Conservation (phyloP, 2,113 vertebrate genomes). For the Caranx melampygus region DNA sequence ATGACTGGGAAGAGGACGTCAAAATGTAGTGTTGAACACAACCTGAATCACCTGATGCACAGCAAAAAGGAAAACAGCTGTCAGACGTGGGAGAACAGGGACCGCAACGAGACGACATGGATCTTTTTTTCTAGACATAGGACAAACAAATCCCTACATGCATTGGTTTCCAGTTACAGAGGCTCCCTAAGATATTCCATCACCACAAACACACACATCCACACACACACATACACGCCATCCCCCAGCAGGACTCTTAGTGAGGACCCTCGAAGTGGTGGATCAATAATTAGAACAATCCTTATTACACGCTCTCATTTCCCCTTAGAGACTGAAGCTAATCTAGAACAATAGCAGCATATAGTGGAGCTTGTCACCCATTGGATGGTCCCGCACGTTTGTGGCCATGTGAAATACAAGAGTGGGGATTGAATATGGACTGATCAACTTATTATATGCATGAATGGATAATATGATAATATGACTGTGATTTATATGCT, state of each 20-base stretch:
- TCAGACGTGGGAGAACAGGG: constrained; percentile 9
- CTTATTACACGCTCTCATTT: constrained; percentile 76
- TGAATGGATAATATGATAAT: constrained; percentile 2
- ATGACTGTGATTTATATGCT: no score
- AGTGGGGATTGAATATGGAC: constrained; percentile 8
- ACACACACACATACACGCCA: constrained; percentile 20
- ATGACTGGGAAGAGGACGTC: constrained; percentile 10
- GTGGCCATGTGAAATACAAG: constrained; percentile 15
- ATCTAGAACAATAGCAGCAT: constrained; percentile 69
- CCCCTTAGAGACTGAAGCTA: constrained; percentile 66
- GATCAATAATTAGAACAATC: constrained; percentile 82
- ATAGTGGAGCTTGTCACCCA: constrained; percentile 25
- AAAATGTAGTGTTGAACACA: constrained; percentile 11
- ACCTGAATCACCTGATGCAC: constrained; percentile 42
- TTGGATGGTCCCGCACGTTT: constrained; percentile 34
- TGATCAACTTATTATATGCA: not conserved
- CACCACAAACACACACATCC: constrained; percentile 33
- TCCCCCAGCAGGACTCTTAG: constrained; percentile 34
- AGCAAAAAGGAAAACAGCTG: not conserved
- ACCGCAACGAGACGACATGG: constrained; percentile 40
- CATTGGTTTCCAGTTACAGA: constrained; percentile 61
- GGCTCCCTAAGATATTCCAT: constrained; percentile 54
- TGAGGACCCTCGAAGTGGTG: constrained; percentile 70
- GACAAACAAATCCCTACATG: constrained; percentile 53
- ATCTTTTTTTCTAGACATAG: constrained; percentile 27